Evolutionary conservation across 2,797 vertebrate species (phyloP), one percentile per base, ranked within the genome.

Genomic region (Sebastes hopkinsi): DNA sequence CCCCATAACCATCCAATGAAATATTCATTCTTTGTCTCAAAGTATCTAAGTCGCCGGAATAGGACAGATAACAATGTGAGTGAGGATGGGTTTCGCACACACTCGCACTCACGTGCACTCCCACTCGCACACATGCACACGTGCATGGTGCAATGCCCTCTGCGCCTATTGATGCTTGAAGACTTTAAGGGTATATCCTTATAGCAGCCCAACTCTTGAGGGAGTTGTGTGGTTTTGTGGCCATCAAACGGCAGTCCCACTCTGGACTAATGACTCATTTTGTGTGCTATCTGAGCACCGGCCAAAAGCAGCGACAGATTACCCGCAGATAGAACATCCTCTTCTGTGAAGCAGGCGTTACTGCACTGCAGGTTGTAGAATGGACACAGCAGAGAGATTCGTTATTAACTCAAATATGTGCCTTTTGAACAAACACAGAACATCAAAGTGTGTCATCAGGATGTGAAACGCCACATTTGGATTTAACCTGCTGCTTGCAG

Each of bases 1-100:
- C 86, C 84, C 87, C 81, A 88, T 92, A 94, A 93, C 84, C 83
- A 72, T 65, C 82, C 90, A 77, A 93, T 95, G 89, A 96, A 95
- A 95, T 95, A 94, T 95, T 95, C 89, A 96, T 95, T 76, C 73
- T 90, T 92, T 88, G 88, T 94, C 92, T 91, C 86, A 79, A 80
- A 90, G 87, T 90, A 87, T 92, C 88, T 79, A 87, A 88, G 82
- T 92, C 68, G 64, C 70, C 80, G 80, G 79, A 83, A 88, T 89
- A 81, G 86, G 84, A 88, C 85, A 87, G 92, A 94, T 94, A 94
- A 90, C 89, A 85, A 58, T 88, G 75, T 67, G 82, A 90, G 83
- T 42, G 70, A 80, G 85, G 84, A 82, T 79, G 54, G 74, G 59
- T 80, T 87, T 38, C 11, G 3, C 67, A 55, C 50, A 18, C 72